Percentiles rank a stretch among this genome's conserved stretches.
These are phyloP conservation scores for Axinella damicornis DNA, from an alignment of 37 sponge, comb jelly and placozoan genomes.

Conservation along the genomic window DNA sequence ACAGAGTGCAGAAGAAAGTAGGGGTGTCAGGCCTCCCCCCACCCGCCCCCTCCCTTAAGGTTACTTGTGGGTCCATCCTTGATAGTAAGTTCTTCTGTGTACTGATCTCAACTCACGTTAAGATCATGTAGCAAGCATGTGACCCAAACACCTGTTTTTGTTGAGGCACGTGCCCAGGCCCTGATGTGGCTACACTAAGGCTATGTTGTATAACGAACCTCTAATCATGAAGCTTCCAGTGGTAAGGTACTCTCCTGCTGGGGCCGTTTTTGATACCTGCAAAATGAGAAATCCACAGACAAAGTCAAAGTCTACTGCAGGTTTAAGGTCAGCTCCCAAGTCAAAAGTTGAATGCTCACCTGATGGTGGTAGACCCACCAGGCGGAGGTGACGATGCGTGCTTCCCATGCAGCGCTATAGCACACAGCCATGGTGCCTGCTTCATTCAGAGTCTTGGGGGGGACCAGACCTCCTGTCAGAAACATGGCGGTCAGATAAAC, in stretches of 20 bases:
- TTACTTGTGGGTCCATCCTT: too few relatives aligned
- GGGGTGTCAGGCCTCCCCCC: too few relatives aligned
- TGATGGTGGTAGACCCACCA: slow-evolving; percentile 96
- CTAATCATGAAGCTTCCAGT: slow-evolving; percentile 99
- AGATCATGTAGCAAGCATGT: too few relatives aligned
- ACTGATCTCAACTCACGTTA: too few relatives aligned
- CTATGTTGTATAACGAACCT: slow-evolving; percentile 67
- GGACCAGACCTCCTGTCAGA: slow-evolving; percentile 67
- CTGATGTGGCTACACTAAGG: too few relatives aligned
- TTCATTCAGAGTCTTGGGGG: slow-evolving; percentile 93
- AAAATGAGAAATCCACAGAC: not conserved
- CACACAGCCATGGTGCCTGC: slow-evolving; percentile 96
- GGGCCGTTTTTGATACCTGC: slow-evolving; percentile 99
- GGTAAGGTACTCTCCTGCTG: slow-evolving; percentile 95
- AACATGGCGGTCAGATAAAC: too few relatives aligned
- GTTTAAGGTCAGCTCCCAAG: too few relatives aligned
- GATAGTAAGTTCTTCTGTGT: too few relatives aligned
- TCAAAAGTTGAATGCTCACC: slow-evolving; percentile 43
- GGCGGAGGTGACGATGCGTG: slow-evolving; percentile 88
- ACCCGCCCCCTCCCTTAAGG: too few relatives aligned
- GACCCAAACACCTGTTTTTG: too few relatives aligned
- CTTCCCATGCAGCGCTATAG: slow-evolving; percentile 96
- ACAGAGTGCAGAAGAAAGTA: too few relatives aligned
- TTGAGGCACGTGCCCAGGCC: too few relatives aligned
- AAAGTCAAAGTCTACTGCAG: not conserved